Conservation (phyloP, 2,797 vertebrate species). For the Microctenopoma lineatum region DNA sequence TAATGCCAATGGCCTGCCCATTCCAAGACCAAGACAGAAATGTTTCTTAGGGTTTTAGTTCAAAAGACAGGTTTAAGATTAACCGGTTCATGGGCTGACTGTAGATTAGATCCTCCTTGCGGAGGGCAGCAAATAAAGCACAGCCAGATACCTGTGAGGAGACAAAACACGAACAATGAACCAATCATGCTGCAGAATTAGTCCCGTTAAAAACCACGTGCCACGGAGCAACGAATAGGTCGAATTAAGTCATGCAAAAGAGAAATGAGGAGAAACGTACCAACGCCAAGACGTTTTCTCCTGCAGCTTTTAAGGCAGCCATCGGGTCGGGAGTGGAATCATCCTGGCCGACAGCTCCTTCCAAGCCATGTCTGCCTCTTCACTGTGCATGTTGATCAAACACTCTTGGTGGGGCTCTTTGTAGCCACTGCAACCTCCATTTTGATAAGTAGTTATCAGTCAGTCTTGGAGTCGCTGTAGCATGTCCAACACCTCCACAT, state of each 20-base stretch:
- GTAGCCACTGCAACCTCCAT: slow-evolving; percentile 54
- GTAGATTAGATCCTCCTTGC: slow-evolving; percentile 67
- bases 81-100: slow-evolving; percentile 61
- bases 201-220: not conserved
- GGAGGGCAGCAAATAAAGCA: slow-evolving; percentile 75
- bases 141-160: slow-evolving; percentile 65
- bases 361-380: slow-evolving; percentile 28
- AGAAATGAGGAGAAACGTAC: slow-evolving; percentile 46
- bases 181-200: not conserved
- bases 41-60: slow-evolving; percentile 67
- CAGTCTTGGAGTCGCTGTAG: slow-evolving; percentile 58
- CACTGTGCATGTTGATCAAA: slow-evolving; percentile 44
- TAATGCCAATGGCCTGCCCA: slow-evolving; percentile 50
- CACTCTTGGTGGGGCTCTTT: slow-evolving; percentile 43
- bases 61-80: slow-evolving; percentile 50
- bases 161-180: slow-evolving; percentile 20
- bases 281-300: slow-evolving; percentile 42
- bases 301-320: slow-evolving; percentile 49
- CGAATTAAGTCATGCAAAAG: not conserved
- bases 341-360: slow-evolving; percentile 31
- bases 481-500: slow-evolving; percentile 48
- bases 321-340: slow-evolving; percentile 36
- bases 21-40: slow-evolving; percentile 51
- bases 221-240: not conserved
- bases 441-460: slow-evolving; percentile 51